A percentile compares a stretch with the other conserved stretches of the same genome.
Evolutionary conservation across 2,888 invertebrate genomes (phyloP).

Genomic region (Apamea anceps): DNA sequence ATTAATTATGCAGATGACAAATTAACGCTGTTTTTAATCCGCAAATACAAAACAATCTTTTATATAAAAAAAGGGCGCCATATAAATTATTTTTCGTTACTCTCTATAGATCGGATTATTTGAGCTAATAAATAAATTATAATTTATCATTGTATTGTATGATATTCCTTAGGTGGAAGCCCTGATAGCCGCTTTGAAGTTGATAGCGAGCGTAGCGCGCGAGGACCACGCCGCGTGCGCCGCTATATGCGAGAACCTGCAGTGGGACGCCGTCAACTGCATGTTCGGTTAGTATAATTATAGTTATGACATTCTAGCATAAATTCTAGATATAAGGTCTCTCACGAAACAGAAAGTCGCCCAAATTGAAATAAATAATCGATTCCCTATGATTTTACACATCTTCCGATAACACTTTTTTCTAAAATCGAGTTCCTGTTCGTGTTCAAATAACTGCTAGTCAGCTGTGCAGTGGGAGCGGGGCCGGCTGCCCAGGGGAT

Average conservation of each 20-base stretch:
- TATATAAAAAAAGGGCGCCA: too few relatives aligned
- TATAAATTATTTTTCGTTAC: background rate
- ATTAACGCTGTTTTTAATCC: too few relatives aligned
- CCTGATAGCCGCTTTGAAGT: conserved; percentile 94
- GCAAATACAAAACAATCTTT: too few relatives aligned
- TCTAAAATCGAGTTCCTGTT: background rate
- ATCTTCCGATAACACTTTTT: background rate
- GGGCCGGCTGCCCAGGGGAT: too few relatives aligned
- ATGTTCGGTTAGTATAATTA: conserved; percentile 89
- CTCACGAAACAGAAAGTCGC: background rate
- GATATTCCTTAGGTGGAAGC: conserved; percentile 92
- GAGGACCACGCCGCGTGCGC: conserved; percentile 95
- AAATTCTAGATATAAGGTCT: background rate
- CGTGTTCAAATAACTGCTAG: background rate
- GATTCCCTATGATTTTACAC: background rate
- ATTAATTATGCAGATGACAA: too few relatives aligned
- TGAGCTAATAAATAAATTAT: background rate
- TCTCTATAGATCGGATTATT: background rate
- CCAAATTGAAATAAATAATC: background rate
- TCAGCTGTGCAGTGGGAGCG: background rate
- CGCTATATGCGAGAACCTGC: conserved; percentile 96
- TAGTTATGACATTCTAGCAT: background rate
- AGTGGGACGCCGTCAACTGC: conserved; percentile 95
- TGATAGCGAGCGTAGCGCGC: conserved; percentile 94
- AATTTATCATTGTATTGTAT: background rate